Evolutionary conservation across 37 sponge, comb jelly and placozoan species (phyloP), one percentile per base, ranked within the genome.

Genomic region (Axinella damicornis): DNA sequence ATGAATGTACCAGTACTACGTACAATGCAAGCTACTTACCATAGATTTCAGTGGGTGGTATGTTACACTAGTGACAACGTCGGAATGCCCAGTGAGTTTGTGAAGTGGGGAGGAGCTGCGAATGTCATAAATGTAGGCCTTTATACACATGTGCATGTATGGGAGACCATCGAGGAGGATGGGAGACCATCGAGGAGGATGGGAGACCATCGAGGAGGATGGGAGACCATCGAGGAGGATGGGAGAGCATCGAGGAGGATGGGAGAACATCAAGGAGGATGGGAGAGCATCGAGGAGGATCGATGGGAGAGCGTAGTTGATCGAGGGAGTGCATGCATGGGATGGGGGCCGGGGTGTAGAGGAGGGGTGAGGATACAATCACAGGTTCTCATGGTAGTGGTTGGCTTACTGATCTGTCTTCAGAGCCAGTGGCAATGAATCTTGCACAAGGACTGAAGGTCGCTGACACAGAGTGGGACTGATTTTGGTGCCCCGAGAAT

Each of bases 91-190:
- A 2, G 57, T 60, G 60, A 96, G 74, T 37, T 76, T 87, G 77
- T 96, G 82, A 6, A 87, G 70, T 56, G 83, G 84, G 27, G 92
- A 61, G 2, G 71, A 28, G n/a, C 59, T 68, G 14, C 95, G 83
- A 15, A 93, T 73, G 74, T 96, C 96, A 74, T 96, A 96, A 54
- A 96, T 74, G 69, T 93, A 93, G 31, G 68, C 96, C 94, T 93
- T 39, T 30, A 68, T 31, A 77, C 2, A 32, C 56, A 24, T 62
- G 24, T 27, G 18, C n/a, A 17, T 66, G n/a, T 30, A 64, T 78
- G 31, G 53, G 22, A 4, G 24, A 64, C 78, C 30, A 33, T 2
- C 25, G 19, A 37, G 24, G 33, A 20, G 18, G 15, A 56, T 15
- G 57, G 15, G 17, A 20, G 57, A 20, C 57, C 57, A 20, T 56